Conservation (phyloP, 2,797 vertebrate genomes). For the Champsocephalus esox region DNA sequence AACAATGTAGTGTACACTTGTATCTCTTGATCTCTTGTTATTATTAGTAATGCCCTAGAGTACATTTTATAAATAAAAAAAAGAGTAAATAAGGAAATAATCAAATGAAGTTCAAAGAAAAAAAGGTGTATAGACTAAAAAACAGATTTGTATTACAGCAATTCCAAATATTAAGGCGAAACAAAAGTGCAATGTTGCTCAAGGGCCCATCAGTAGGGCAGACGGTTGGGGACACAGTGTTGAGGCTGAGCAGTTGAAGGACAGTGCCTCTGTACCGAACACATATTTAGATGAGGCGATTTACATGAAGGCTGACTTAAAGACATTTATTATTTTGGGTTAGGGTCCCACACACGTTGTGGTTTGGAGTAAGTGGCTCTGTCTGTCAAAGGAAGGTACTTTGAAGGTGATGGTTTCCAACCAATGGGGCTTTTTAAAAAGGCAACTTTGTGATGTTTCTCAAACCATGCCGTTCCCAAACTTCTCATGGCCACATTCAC, state of each 20-base stretch:
- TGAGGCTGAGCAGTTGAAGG: background rate
- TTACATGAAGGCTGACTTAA: background rate
- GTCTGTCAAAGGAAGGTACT: constrained; percentile 43
- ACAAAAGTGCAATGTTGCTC: background rate
- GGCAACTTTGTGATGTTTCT: constrained; percentile 83
- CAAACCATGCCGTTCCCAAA: constrained; percentile 78
- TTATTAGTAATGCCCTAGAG: constrained; percentile 7
- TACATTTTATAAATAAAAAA: constrained; percentile 2
- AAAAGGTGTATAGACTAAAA: background rate
- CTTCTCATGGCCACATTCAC: constrained; percentile 84
- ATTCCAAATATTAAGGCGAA: background rate
- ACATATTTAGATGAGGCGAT: background rate
- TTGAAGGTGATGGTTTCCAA: constrained; percentile 57
- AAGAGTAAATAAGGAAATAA: constrained; percentile 8
- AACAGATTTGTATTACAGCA: background rate
- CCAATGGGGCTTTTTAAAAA: constrained; percentile 65
- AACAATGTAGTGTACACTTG: constrained; percentile 12
- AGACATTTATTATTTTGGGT: constrained; percentile 5
- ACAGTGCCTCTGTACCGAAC: background rate
- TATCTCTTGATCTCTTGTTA: background rate
- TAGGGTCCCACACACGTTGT: constrained; percentile 28
- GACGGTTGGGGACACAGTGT: background rate
- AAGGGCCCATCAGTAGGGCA: constrained; percentile 15
- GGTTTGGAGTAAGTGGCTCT: constrained; percentile 23
- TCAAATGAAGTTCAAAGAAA: background rate